phyloP scores from a whole-genome alignment of 2,888 invertebrate genomes.

The Rotaria socialis region DNA sequence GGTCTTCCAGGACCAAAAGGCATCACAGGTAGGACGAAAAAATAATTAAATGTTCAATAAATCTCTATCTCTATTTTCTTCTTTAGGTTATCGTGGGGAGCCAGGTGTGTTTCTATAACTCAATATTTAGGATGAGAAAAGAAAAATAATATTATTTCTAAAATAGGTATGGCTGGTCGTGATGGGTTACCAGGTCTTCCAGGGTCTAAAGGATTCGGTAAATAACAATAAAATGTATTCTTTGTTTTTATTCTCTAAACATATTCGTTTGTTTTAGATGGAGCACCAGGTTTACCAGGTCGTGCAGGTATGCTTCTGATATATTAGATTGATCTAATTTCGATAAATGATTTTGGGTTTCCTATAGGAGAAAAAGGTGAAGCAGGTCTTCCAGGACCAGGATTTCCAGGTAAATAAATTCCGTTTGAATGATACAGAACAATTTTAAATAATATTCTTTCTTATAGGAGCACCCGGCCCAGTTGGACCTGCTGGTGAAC shows the following conservation, averaged over 20 bases:
- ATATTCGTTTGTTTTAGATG: not conserved
- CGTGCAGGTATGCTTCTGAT: not conserved
- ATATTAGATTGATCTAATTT: not conserved
- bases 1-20: constrained; percentile 32
- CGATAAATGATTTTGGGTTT: not conserved
- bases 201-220: constrained; percentile 39
- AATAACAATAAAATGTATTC: not conserved
- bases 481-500: not conserved
- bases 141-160: not conserved
- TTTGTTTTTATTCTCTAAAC: not conserved
- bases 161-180: not conserved
- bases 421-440: not conserved
- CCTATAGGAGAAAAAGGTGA: constrained; percentile 40
- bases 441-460: not conserved
- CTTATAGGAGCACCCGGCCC: not conserved
- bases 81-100: not conserved
- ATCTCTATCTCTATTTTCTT: not conserved
- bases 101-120: not conserved
- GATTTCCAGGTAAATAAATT: not conserved
- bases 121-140: not conserved
- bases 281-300: constrained; percentile 37
- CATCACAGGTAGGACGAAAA: not conserved
- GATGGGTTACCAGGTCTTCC: constrained; percentile 38
- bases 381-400: not conserved
- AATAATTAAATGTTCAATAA: not conserved